These are phyloP conservation scores for Tyrannus savana DNA, from an alignment of 2,113 vertebrate species.

Conservation along the genomic window DNA sequence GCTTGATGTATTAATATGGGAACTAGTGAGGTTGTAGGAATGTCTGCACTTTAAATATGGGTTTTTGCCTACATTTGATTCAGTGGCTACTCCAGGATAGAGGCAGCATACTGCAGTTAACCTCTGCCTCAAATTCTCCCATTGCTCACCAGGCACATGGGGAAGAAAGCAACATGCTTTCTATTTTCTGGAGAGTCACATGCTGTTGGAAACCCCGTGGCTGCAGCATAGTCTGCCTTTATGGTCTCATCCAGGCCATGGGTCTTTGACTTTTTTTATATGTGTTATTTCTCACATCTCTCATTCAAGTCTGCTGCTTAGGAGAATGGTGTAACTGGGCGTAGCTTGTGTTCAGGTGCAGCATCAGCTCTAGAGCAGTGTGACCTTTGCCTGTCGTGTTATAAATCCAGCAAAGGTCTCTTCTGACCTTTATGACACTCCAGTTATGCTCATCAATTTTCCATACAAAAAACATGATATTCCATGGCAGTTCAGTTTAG, in stretches of 20 bases:
- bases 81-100: background rate
- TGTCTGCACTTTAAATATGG: background rate
- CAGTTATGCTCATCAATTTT: background rate
- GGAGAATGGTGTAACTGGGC: background rate
- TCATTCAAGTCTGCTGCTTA: background rate
- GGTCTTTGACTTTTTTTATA: background rate
- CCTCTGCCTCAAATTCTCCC: background rate
- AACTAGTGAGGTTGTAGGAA: background rate
- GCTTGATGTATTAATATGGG: background rate
- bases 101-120: background rate
- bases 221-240: fast-evolving
- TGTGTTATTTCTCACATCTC: background rate
- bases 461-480: background rate
- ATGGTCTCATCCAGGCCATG: background rate
- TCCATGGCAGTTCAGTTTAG: background rate
- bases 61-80: background rate
- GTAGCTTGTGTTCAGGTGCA: background rate
- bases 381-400: background rate
- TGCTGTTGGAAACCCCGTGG: background rate
- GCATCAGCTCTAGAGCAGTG: background rate
- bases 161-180: fast-evolving
- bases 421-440: background rate
- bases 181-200: background rate
- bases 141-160: fast-evolving
- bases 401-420: background rate